A percentile compares a stretch with the other conserved stretches of the same genome.
Evolutionary conservation across 2,888 invertebrate genomes (phyloP).

Genomic region (Ligdia adustata): DNA sequence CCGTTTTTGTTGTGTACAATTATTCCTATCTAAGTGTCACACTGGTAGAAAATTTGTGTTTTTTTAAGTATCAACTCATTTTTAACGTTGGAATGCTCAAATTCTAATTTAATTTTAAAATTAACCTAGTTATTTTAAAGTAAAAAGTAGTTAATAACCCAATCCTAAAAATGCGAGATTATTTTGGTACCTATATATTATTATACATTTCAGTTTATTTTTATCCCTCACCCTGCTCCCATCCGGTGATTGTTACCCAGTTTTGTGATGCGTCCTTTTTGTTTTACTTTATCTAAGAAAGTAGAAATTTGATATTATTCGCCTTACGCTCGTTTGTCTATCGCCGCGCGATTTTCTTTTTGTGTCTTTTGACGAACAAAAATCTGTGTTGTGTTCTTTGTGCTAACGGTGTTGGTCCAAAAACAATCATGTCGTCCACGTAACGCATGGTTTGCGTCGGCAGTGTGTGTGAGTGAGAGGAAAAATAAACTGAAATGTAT

Average conservation of each 20-base stretch:
- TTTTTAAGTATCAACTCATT: conserved; percentile 36
- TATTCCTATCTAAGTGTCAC: too few relatives aligned
- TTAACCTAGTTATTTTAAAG: conserved; percentile 50
- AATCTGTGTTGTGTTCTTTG: conserved; percentile 61
- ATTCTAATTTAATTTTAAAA: conserved; percentile 35
- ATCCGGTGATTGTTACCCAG: conserved; percentile 62
- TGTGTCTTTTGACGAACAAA: conserved; percentile 34
- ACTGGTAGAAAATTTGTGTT: background rate
- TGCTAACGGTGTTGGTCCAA: conserved; percentile 70
- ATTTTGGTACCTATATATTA: conserved; percentile 73
- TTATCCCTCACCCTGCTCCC: conserved; percentile 54
- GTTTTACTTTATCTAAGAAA: conserved; percentile 22
- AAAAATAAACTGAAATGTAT: conserved; percentile 81
- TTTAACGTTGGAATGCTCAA: conserved; percentile 35
- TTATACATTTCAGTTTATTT: conserved; percentile 84
- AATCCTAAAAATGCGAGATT: conserved; percentile 73
- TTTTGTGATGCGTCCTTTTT: conserved; percentile 29
- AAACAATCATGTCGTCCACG: conserved; percentile 45
- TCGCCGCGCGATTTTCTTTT: conserved; percentile 40
- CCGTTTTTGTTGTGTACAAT: too few relatives aligned
- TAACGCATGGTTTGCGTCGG: conserved; percentile 62
- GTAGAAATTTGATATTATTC: conserved; percentile 33
- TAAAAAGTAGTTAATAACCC: conserved; percentile 51
- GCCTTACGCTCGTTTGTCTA: conserved; percentile 34
- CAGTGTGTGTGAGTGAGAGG: conserved; percentile 48